Evolutionary conservation across 2,888 invertebrate species (phyloP), one percentile per base, ranked within the genome.

Genomic region (Sacculina carcini): DNA sequence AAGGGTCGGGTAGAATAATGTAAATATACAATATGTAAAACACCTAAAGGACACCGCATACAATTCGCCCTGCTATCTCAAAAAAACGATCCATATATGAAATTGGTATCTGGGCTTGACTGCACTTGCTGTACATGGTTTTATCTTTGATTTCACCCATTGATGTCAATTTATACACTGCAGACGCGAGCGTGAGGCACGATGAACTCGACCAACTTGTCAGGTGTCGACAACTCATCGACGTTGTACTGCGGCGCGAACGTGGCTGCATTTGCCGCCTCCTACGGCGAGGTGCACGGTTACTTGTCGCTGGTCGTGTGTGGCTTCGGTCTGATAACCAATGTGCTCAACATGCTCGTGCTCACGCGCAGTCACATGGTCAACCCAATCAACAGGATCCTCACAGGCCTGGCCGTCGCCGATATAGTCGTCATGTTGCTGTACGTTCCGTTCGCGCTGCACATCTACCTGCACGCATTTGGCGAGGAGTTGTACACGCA

Each of bases 331-430:
- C 82, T 85, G 38, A 74, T 87, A 38, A 83, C 87, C 53, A 92
- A 90, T 65, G 74, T 80, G n/a, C 73, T 90, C 60, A 92, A 90
- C 67, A 82, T 92, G 56, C 78, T 82, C 38, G 86, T 92, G 12
- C 71, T 92, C 50, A 81, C 87, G 9, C 75, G 85, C 14, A 77
- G 79, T 29, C 85, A 89, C 65, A 90, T 92, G 87, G 70, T 74
- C 56, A 84, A 85, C 53, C 79, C 90, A 3, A 90, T 87, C 28
- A 92, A 92, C 67, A 77, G 82, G 50, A 86, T 92, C 53, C 74
- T 92, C 38, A 86, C 86, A 0, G 84, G 82, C 10, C 52, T 89
- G 29, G 92, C 92, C 0, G 77, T 89, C 9, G 85, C 90, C 16
- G 92, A 92, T 64, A 73, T 92, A 31, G 72, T 87, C n/a, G 89